A percentile compares a stretch with the other conserved stretches of the same genome.
Evolutionary conservation across 1,140 invertebrate species (phyloP).

Genomic region (Palaemon carinicauda): DNA sequence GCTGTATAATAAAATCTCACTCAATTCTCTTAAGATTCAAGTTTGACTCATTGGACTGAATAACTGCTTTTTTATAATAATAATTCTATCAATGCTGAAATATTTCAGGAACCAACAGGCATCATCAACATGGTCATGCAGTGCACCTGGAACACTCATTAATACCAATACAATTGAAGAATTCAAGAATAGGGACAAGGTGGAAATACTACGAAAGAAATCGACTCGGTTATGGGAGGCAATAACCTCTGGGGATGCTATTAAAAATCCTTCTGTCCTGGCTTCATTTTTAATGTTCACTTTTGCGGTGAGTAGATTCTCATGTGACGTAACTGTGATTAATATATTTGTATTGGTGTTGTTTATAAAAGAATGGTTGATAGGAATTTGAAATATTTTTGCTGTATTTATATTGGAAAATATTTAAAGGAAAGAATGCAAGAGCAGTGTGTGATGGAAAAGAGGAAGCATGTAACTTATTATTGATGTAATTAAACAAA

Average conservation of each 20-base stretch:
- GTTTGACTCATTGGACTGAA: too few species aligned
- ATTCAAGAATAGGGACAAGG: conserved; percentile 85
- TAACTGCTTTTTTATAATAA: conserved; percentile 47
- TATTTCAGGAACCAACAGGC: conserved; percentile 71
- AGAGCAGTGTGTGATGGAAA: too few species aligned
- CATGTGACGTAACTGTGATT: not conserved
- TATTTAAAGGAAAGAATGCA: too few species aligned
- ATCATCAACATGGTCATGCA: conserved; percentile 70
- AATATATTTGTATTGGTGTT: not conserved
- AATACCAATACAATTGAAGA: conserved; percentile 91
- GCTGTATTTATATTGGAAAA: too few species aligned
- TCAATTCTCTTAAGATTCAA: too few species aligned
- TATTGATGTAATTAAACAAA: too few species aligned
- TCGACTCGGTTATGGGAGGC: conserved; percentile 75
- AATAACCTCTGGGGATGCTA: conserved; percentile 73
- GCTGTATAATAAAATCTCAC: too few species aligned
- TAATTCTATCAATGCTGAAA: conserved; percentile 55
- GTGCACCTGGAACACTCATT: conserved; percentile 75
- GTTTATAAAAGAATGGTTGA: not conserved
- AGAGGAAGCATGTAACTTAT: too few species aligned
- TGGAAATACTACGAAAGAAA: conserved; percentile 73
- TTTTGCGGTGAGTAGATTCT: conserved; percentile 75
- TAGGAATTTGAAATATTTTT: too few species aligned
- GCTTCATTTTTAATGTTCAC: conserved; percentile 81
- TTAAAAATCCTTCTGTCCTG: conserved; percentile 78